Conservation (phyloP, 2,113 vertebrate genomes). For the Vulpes ferrilata region DNA sequence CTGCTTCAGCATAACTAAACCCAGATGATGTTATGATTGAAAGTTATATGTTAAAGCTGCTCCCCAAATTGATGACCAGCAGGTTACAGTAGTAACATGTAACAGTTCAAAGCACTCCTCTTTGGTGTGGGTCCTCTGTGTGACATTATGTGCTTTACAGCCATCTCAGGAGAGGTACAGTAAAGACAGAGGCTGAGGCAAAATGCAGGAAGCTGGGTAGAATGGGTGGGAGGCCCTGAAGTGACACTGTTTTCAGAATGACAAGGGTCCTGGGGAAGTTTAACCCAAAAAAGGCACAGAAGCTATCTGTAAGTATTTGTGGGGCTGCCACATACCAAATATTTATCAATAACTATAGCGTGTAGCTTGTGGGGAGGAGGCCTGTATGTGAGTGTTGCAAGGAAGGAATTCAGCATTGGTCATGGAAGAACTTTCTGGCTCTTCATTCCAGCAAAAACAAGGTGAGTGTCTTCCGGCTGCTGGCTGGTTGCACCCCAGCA, state of each 20-base stretch:
- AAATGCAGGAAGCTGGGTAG: not conserved
- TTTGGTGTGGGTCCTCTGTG: not conserved
- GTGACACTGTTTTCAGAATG: not conserved
- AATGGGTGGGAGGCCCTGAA: not conserved
- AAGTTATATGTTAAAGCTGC: slow-evolving; percentile 14
- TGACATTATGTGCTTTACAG: not conserved
- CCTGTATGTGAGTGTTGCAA: not conserved
- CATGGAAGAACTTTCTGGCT: not conserved
- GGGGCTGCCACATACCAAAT: not conserved
- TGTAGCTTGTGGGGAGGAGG: not conserved
- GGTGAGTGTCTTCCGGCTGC: not conserved
- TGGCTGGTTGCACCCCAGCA: not conserved
- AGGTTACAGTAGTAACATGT: not conserved
- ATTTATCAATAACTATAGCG: not conserved
- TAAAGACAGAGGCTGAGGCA: not conserved
- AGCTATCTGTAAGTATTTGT: not conserved
- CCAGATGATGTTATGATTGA: not conserved
- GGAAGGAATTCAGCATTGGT: not conserved
- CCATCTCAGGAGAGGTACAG: not conserved
- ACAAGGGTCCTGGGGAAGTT: not conserved
- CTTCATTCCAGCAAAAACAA: not conserved
- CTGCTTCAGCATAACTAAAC: not conserved
- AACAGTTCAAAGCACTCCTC: not conserved
- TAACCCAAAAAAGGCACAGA: not conserved
- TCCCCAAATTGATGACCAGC: not conserved